Base-by-base conservation (phyloP, 1,140 invertebrate genomes). In the Paracyclopina nana region DNA sequence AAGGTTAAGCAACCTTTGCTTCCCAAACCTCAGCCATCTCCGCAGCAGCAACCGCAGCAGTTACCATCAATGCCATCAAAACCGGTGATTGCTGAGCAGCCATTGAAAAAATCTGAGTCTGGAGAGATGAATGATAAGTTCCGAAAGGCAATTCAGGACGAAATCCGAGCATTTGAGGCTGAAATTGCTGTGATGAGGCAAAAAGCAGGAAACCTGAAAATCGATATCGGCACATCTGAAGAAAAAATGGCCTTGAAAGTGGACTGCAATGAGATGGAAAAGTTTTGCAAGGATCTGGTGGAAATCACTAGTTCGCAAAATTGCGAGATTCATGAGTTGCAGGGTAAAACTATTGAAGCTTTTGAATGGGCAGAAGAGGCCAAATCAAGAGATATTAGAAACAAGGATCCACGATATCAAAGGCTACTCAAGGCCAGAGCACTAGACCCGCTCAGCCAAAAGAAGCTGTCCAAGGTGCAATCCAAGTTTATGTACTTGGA, bases 401-500 rank as follows among this genome's bases (percentile, higher is more conserved):
- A 38, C 20, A 38, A 38, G 20, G 34, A 38, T 9, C 34, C 34
- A 5, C 14, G 34, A 8, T 38, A 38, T 20, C 34, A 38, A 38
- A 38, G 34, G 20, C 34, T 38, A 5, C 20, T 38, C n/a, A 38
- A 38, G 8, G 20, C 5, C 34, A n/a, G 34, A 38, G 20, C n/a
- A 16, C 8, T 38, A 9, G 34, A 38, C 8, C 34, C 34, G 3
- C 14, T 38, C n/a, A 38, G 34, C 20, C 34, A 38, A 20, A 38
- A 8, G 34, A 38, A 38, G 34, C 34, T 38, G 3, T 38, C 34
- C n/a, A 9, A 20, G 14, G 34, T 38, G 34, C n/a, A 38, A 9
- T n/a, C 34, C 2, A 38, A 38, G 34, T 38, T 38, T 9, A 38
- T 38, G 34, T 38, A 38, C 20, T 38, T 38, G 34, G 34, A 38